Conservation (phyloP, 1,140 invertebrate genomes). For the Leptoteleia sp. region DNA sequence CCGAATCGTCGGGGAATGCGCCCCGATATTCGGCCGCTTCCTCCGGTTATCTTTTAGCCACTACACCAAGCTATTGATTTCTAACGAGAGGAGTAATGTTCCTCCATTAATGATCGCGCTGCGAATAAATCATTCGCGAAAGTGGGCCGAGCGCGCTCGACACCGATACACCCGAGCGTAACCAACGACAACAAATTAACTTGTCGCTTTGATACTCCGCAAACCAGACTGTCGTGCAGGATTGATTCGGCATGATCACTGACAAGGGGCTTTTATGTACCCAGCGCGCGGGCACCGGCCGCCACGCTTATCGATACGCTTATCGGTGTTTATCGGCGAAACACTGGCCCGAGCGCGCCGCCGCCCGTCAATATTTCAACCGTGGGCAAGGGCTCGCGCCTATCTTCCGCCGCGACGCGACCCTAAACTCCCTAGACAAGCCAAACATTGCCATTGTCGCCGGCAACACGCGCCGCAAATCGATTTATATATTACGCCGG, state of each 20-base stretch:
- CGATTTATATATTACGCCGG: conserved; percentile 49
- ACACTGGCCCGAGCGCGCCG: conserved; percentile 10
- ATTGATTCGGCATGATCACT: conserved; percentile 63
- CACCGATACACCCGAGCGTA: conserved; percentile 57
- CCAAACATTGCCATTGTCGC: conserved; percentile 4
- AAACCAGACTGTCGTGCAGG: conserved; percentile 55
- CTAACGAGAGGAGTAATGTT: conserved; percentile 78
- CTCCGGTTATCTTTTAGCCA: conserved; percentile 31
- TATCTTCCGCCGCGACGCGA: conserved; percentile 21
- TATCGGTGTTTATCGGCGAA: conserved; percentile 51
- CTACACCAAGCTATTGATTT: conserved; percentile 76
- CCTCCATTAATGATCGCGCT: conserved; percentile 77
- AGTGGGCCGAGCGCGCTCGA: conserved; percentile 71
- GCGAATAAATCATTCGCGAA: conserved; percentile 80
- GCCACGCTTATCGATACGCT: conserved; percentile 48
- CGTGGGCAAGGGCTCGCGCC: conserved; percentile 7
- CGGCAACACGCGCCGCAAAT: conserved; percentile 11
- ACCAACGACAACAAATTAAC: conserved; percentile 67
- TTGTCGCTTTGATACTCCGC: conserved; percentile 61
- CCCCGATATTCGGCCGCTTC: conserved; percentile 1
- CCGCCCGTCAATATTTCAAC: conserved; percentile 34
- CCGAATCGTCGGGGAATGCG: too few species aligned
- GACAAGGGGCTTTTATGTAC: conserved; percentile 54
- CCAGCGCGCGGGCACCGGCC: conserved; percentile 2
- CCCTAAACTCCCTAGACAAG: too few species aligned